Conservation (phyloP, 2,797 vertebrate genomes). For the Ctenopoma kingsleyae region DNA sequence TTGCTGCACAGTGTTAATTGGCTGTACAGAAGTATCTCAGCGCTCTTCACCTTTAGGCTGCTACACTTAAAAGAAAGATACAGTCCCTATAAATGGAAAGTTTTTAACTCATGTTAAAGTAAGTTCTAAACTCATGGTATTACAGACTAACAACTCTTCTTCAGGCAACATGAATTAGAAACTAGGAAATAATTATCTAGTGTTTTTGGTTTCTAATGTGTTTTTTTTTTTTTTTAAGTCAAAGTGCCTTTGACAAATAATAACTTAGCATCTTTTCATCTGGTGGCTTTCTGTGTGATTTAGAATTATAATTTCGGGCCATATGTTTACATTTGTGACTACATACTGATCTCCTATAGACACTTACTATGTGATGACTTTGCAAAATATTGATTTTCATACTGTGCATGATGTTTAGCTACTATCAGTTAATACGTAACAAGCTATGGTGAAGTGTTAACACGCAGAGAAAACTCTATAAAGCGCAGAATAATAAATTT, state of each 20-base stretch:
- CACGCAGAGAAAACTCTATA: too few species aligned
- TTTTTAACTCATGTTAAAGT: too few species aligned
- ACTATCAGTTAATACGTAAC: background rate
- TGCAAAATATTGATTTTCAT: background rate
- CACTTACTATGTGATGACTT: conserved; percentile 1
- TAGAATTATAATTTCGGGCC: background rate
- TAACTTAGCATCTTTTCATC: background rate
- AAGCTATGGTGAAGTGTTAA: too few species aligned
- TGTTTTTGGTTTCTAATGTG: background rate
- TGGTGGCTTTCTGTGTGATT: conserved; percentile 7
- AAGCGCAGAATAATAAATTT: too few species aligned
- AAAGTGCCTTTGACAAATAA: conserved; percentile 8
- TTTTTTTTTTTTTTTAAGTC: background rate
- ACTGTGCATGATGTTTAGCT: background rate
- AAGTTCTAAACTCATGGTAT: background rate
- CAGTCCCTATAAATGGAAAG: background rate
- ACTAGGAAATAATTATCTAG: background rate
- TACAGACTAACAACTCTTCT: background rate
- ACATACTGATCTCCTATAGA: background rate
- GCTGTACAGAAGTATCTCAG: background rate
- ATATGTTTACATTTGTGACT: background rate
- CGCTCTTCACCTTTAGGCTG: background rate
- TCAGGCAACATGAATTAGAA: background rate
- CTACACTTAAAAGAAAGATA: background rate
- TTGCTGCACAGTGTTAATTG: background rate